Evolutionary conservation across 2,888 invertebrate species (phyloP).

Genomic region (Macrosoma leucophasiata): DNA sequence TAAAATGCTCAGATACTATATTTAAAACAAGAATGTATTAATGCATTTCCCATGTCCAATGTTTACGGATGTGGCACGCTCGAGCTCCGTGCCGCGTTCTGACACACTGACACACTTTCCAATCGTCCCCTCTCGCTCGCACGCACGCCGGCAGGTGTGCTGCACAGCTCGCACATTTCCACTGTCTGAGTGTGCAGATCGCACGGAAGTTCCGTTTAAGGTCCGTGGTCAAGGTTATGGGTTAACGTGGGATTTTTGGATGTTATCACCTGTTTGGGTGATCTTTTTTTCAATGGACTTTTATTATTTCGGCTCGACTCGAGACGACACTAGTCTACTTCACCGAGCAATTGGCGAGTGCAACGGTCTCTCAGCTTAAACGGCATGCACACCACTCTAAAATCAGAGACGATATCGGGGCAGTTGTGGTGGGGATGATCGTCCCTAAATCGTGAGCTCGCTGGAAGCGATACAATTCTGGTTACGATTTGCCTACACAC

Average conservation of each 20-base stretch:
- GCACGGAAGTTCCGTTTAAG: conserved; percentile 31
- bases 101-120: conserved; percentile 52
- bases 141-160: conserved; percentile 21
- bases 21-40: too few species aligned
- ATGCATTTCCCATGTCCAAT: conserved; percentile 28
- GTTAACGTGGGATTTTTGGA: conserved; percentile 26
- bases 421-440: too few species aligned
- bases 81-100: conserved; percentile 29
- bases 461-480: too few species aligned
- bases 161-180: conserved; percentile 30
- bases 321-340: too few species aligned
- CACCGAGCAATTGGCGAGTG: too few species aligned
- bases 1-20: too few species aligned
- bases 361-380: conserved; percentile 2
- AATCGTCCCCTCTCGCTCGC: conserved; percentile 35
- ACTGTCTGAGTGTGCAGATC: conserved; percentile 10
- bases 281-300: too few species aligned
- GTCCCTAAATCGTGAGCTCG: too few species aligned
- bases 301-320: too few species aligned
- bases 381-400: too few species aligned
- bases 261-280: conserved; percentile 2
- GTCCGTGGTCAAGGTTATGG: conserved; percentile 58
- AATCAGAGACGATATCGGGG: too few species aligned
- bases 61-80: conserved; percentile 53
- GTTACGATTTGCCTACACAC: too few species aligned